These are phyloP conservation scores for Stomorhina lunata DNA, from an alignment of 2,888 invertebrate genomes.

Conservation along the genomic window DNA sequence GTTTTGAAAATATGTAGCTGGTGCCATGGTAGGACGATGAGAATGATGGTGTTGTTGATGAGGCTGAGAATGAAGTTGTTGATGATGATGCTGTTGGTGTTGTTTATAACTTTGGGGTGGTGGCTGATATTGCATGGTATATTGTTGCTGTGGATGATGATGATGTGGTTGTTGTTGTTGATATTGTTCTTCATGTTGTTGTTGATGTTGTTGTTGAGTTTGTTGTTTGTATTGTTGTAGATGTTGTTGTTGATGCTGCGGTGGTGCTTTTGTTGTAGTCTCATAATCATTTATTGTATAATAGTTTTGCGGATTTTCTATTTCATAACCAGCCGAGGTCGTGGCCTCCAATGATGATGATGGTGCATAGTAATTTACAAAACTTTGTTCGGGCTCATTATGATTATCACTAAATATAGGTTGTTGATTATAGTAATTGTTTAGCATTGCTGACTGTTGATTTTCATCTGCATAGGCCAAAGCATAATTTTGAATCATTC, in stretches of 20 bases:
- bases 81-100: too few relatives aligned
- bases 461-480: constrained; percentile 54
- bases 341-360: constrained; percentile 43
- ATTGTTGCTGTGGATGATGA: constrained; percentile 21
- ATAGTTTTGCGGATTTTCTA: constrained; percentile 52
- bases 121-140: background rate
- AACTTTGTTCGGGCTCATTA: constrained; percentile 39
- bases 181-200: constrained; percentile 3
- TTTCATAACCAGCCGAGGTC: constrained; percentile 46
- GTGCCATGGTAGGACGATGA: too few relatives aligned
- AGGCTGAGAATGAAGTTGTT: too few relatives aligned
- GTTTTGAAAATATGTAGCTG: constrained; percentile 36
- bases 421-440: constrained; percentile 48
- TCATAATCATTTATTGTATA: constrained; percentile 57
- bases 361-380: constrained; percentile 59
- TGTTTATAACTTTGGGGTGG: too few relatives aligned
- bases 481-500: constrained; percentile 42
- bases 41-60: too few relatives aligned
- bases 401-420: constrained; percentile 4
- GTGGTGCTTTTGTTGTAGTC: constrained; percentile 13
- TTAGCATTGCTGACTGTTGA: constrained; percentile 13
- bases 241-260: constrained; percentile 24
- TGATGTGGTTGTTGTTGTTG: constrained; percentile 3
- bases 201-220: background rate
- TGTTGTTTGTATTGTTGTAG: constrained; percentile 28